Evolutionary conservation across 1,140 invertebrate genomes (phyloP), one percentile per base, ranked within the genome.

Genomic region (Delia radicum): DNA sequence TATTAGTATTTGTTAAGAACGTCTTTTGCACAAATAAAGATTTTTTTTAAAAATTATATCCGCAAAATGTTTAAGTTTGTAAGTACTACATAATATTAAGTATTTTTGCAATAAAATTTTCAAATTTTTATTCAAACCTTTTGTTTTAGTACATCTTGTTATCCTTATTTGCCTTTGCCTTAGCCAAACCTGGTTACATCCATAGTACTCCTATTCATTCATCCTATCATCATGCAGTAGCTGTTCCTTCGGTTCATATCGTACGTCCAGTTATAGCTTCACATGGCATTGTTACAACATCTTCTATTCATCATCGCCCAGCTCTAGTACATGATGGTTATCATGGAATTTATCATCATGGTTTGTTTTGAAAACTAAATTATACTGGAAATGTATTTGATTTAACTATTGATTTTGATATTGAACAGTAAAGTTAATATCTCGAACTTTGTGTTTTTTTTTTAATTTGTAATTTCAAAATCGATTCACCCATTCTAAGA

Each of bases 31-130:
- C 48, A 55, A 3, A 21, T 8, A 55, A n/a, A 55, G 48, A 21
- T 55, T 18, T 21, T 24, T 55, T 7, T 55, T 55, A 7, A 8
- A 10, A 1, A 37, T 10, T 37, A 37, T 13, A 61, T 26, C 21
- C 12, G 31, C 21, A 65, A 73, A 65, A 76, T 76, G 75, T 65
- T 76, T 46, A 76, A 76, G 71, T 62, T 76, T 24, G 75, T 76
- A 33, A 76, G 75, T 65, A 28, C 2, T n/a, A n/a, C n/a, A n/a
- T n/a, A n/a, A n/a, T n/a, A n/a, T n/a, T n/a, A n/a, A n/a, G 2
- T 0, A 8, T 6, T 12, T n/a, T n/a, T n/a, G n/a, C n/a, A n/a
- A n/a, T n/a, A n/a, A n/a, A n/a, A n/a, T n/a, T n/a, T n/a, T n/a
- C n/a, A n/a, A n/a, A 73, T 13, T 74, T 63, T 24, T 26, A 28